A percentile compares a stretch with the other conserved stretches of the same genome.
These are phyloP conservation scores for Alosa sapidissima DNA, from an alignment of 2,797 vertebrate species.

Conservation along the genomic window DNA sequence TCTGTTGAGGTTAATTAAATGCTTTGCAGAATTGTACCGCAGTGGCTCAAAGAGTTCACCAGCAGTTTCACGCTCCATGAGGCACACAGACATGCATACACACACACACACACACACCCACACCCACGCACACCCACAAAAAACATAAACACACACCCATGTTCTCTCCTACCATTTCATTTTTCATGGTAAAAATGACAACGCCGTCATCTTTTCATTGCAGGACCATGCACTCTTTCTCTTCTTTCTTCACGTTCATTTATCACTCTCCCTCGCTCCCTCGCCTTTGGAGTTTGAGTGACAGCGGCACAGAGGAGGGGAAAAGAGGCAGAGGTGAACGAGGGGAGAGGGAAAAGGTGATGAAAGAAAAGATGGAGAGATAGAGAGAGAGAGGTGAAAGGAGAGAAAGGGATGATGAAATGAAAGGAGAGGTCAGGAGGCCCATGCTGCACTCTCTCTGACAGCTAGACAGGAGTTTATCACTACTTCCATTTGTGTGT, in stretches of 20 bases:
- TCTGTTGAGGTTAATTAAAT: too few relatives aligned
- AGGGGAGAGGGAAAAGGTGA: not conserved
- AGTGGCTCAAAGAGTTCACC: not conserved
- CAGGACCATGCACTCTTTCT: not conserved
- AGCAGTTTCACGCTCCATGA: too few relatives aligned
- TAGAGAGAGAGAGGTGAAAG: not conserved
- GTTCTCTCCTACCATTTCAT: not conserved
- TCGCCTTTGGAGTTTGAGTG: not conserved
- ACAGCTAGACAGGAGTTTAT: constrained; percentile 21
- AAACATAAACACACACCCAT: constrained; percentile 11
- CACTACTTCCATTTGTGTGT: constrained; percentile 29
- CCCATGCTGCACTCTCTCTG: constrained; percentile 1
- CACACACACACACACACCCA: constrained; percentile 8
- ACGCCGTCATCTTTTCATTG: not conserved
- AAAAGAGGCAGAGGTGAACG: not conserved
- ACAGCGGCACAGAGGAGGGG: not conserved
- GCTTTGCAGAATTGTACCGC: too few relatives aligned
- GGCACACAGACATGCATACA: not conserved
- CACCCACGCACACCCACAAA: constrained; percentile 12
- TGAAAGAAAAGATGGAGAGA: not conserved
- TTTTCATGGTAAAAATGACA: not conserved
- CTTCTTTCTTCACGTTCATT: not conserved
- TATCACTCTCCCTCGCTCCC: not conserved
- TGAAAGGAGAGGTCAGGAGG: constrained; percentile 9
- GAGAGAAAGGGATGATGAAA: not conserved